Conservation (phyloP, 2,113 vertebrate genomes). For the Ameiurus melas region DNA sequence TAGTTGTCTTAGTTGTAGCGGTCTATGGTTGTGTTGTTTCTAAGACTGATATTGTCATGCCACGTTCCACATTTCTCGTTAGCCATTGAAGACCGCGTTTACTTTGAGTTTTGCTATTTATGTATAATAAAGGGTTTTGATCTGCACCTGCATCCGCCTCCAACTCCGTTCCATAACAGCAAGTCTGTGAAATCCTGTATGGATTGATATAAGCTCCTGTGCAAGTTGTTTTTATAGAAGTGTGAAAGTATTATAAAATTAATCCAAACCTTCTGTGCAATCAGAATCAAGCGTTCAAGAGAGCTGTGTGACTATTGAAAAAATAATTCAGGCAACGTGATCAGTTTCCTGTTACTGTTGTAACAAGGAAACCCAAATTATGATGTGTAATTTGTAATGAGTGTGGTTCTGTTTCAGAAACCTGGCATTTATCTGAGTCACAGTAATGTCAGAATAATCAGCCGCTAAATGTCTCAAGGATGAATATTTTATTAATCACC, state of each 20-base stretch:
- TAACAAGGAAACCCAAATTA: neutral
- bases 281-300: neutral
- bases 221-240: neutral
- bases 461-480: slow-evolving; percentile 41
- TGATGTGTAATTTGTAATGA: neutral
- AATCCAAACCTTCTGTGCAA: neutral
- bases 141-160: too few species aligned
- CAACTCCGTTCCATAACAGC: too few species aligned
- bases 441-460: slow-evolving; percentile 40
- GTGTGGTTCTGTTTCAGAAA: neutral
- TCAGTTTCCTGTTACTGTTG: neutral
- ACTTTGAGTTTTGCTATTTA: too few species aligned
- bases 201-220: neutral
- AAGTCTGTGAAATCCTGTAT: too few species aligned
- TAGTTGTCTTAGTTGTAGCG: too few species aligned
- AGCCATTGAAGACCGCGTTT: too few species aligned
- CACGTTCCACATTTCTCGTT: too few species aligned
- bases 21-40: too few species aligned
- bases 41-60: too few species aligned
- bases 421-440: slow-evolving; percentile 20
- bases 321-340: neutral
- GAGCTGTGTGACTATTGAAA: neutral
- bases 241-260: neutral
- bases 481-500: slow-evolving; percentile 46
- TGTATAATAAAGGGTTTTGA: too few species aligned